phyloP scores from a whole-genome alignment of 2,113 vertebrate species.

The Vicugna pacos region DNA sequence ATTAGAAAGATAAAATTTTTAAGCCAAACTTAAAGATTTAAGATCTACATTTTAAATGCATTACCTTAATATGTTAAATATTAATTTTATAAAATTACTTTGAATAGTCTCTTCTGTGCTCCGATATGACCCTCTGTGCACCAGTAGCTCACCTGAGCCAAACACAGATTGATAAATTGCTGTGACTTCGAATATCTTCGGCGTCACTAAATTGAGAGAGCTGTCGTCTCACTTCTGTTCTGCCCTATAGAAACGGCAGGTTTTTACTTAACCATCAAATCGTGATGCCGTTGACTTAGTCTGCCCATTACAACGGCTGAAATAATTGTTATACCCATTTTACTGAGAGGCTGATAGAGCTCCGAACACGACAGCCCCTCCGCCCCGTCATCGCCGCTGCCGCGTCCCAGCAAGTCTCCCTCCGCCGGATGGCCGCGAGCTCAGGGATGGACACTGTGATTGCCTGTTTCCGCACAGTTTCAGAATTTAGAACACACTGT shows the following conservation, averaged over 20 bases:
- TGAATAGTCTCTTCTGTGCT: background rate
- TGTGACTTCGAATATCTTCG: background rate
- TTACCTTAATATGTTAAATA: constrained; percentile 3
- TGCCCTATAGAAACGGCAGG: constrained; percentile 15
- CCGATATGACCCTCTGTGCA: background rate
- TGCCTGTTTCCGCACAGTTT: background rate
- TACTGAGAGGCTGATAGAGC: background rate
- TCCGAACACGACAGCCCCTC: background rate
- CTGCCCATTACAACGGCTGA: background rate
- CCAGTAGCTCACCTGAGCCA: background rate
- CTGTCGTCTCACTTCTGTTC: background rate
- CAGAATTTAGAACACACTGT: background rate
- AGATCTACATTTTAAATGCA: background rate
- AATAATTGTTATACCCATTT: background rate
- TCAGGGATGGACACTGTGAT: background rate
- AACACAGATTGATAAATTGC: background rate
- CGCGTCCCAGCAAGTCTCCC: background rate
- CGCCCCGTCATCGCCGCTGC: background rate
- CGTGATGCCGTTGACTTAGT: background rate
- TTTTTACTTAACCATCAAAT: constrained; percentile 24
- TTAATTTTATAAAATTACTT: constrained; percentile 9
- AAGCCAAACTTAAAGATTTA: constrained; percentile 24
- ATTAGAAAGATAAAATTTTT: constrained; percentile 22
- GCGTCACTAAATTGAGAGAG: background rate
- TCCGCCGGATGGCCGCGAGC: too few relatives aligned